These are phyloP conservation scores for Anguilla marmorata DNA, from an alignment of 2,797 vertebrate species.

Conservation along the genomic window DNA sequence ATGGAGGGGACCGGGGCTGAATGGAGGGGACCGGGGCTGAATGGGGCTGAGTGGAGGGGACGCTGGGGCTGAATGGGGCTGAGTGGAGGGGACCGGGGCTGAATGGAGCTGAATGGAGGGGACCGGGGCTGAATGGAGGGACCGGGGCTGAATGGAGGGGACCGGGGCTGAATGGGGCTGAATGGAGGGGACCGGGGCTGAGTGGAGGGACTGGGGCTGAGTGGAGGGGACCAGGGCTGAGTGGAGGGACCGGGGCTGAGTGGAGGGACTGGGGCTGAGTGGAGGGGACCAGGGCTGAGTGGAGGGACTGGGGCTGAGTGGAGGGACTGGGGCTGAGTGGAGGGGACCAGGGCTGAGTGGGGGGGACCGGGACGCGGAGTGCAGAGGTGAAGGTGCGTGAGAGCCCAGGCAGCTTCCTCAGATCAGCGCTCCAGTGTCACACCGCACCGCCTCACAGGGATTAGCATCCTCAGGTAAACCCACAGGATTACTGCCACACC, in stretches of 20 bases:
- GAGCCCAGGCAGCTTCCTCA: neutral
- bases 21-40: too few species aligned
- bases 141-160: neutral
- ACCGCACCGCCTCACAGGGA: neutral
- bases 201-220: neutral
- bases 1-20: neutral
- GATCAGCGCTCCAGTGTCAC: neutral
- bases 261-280: too few species aligned
- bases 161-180: too few species aligned
- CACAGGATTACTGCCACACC: neutral
- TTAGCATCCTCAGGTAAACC: constrained; percentile 27
- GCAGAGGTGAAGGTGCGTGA: neutral
- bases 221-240: neutral
- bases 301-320: too few species aligned
- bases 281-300: too few species aligned
- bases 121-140: too few species aligned
- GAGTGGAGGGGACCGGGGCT: neutral
- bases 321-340: too few species aligned
- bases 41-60: neutral
- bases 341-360: neutral
- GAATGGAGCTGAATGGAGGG: too few species aligned
- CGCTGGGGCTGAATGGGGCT: too few species aligned
- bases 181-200: too few species aligned
- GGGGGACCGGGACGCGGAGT: too few species aligned
- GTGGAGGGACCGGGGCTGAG: neutral